phyloP scores from a whole-genome alignment of 2,113 vertebrate genomes.

The Istiophorus platypterus region DNA sequence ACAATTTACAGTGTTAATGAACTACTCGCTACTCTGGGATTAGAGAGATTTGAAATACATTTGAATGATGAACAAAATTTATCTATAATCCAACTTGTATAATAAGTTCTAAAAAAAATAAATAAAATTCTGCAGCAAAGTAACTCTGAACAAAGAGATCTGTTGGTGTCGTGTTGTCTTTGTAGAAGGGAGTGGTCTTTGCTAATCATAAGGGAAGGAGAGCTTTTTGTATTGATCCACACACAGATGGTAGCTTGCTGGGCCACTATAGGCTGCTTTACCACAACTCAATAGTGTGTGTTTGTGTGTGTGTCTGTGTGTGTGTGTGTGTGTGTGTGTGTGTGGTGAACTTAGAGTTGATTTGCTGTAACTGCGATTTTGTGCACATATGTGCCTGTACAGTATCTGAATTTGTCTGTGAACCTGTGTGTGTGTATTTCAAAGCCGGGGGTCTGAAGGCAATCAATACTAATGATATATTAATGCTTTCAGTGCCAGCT shows the following conservation, averaged over 20 bases:
- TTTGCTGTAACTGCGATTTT: conserved; percentile 68
- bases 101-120: background rate
- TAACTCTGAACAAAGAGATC: background rate
- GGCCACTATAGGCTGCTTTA: conserved; percentile 62
- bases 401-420: conserved; percentile 42
- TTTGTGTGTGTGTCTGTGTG: conserved; percentile 25
- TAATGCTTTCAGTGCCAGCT: conserved; percentile 89
- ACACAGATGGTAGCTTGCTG: conserved; percentile 67
- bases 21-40: background rate
- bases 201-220: conserved; percentile 59
- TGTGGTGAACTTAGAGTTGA: conserved; percentile 17
- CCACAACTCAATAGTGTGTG: conserved; percentile 77
- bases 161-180: conserved; percentile 10
- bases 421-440: conserved; percentile 19
- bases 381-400: conserved; percentile 39
- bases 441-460: conserved; percentile 78
- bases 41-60: background rate
- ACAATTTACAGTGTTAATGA: background rate
- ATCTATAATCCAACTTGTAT: background rate
- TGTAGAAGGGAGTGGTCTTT: conserved; percentile 56
- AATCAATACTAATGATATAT: conserved; percentile 94
- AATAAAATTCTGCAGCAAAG: background rate
- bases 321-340: conserved; percentile 33
- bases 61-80: background rate
- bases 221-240: conserved; percentile 72